These are phyloP conservation scores for Andrena flavipes DNA, from an alignment of 2,888 invertebrate genomes.

Conservation along the genomic window DNA sequence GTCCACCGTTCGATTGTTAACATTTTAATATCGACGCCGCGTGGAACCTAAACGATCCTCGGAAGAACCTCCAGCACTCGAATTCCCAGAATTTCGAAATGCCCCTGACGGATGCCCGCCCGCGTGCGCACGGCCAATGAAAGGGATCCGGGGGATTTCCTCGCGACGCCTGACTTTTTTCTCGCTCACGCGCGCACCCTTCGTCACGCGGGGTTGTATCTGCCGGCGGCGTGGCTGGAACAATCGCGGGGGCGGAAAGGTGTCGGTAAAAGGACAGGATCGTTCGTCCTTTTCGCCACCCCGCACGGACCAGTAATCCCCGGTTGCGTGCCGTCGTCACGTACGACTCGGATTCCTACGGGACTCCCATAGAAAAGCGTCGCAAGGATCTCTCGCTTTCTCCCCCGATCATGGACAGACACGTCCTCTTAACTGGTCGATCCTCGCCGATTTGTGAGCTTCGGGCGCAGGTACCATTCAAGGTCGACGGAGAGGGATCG, in stretches of 20 bases:
- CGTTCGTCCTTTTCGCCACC: conserved; percentile 28
- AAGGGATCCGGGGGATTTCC: conserved; percentile 25
- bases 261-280: conserved; percentile 34
- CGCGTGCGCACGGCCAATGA: conserved; percentile 25
- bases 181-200: conserved; percentile 46
- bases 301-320: conserved; percentile 59
- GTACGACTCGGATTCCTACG: conserved; percentile 64
- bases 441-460: neutral
- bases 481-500: neutral
- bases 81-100: conserved; percentile 51
- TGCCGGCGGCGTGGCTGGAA: conserved; percentile 22
- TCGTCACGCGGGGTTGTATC: conserved; percentile 30
- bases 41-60: neutral
- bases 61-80: neutral
- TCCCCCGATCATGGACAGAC: conserved; percentile 25
- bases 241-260: conserved; percentile 30
- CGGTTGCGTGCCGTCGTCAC: conserved; percentile 57
- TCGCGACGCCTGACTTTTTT: conserved; percentile 33
- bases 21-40: too few species aligned
- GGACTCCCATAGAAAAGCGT: conserved; percentile 40
- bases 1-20: too few species aligned
- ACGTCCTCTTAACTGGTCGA: conserved; percentile 6
- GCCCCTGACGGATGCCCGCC: conserved; percentile 54
- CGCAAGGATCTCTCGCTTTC: conserved; percentile 17
- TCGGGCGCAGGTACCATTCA: neutral